Evolutionary conservation across 2,113 vertebrate species (phyloP).

Genomic region (Petromus typicus): DNA sequence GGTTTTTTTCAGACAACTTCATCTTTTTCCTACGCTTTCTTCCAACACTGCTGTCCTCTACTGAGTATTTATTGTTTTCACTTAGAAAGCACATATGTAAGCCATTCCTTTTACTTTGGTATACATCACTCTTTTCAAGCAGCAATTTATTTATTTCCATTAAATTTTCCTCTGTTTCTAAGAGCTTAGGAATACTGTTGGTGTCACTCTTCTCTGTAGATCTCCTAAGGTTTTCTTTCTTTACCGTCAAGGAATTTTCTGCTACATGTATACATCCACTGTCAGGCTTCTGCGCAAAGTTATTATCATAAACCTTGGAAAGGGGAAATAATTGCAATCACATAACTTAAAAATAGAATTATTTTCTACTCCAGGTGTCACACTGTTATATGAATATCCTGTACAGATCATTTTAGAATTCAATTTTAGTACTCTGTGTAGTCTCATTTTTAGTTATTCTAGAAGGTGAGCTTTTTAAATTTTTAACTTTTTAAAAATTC

Average conservation of each 20-base stretch:
- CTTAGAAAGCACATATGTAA: conserved; percentile 69
- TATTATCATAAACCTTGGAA: conserved; percentile 73
- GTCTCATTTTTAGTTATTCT: conserved; percentile 71
- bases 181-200: conserved; percentile 58
- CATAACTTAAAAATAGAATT: conserved; percentile 82
- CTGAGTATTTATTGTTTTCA: conserved; percentile 69
- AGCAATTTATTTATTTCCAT: conserved; percentile 52
- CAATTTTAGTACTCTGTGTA: conserved; percentile 48
- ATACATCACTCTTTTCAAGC: conserved; percentile 66
- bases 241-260: conserved; percentile 66
- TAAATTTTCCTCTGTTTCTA: conserved; percentile 72
- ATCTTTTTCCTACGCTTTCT: conserved; percentile 80
- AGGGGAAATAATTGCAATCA: conserved; percentile 79
- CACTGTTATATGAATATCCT: conserved; percentile 64
- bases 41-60: conserved; percentile 50
- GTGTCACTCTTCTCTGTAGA: conserved; percentile 63
- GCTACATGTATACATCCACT: conserved; percentile 67
- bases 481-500: conserved; percentile 53
- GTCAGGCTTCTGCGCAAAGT: conserved; percentile 67
- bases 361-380: conserved; percentile 71
- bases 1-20: conserved; percentile 76
- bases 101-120: conserved; percentile 60
- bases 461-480: conserved; percentile 57
- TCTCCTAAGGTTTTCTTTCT: conserved; percentile 69
- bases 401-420: conserved; percentile 61